Evolutionary conservation across 2,888 invertebrate genomes (phyloP).

Genomic region (Leptopilina myrica): DNA sequence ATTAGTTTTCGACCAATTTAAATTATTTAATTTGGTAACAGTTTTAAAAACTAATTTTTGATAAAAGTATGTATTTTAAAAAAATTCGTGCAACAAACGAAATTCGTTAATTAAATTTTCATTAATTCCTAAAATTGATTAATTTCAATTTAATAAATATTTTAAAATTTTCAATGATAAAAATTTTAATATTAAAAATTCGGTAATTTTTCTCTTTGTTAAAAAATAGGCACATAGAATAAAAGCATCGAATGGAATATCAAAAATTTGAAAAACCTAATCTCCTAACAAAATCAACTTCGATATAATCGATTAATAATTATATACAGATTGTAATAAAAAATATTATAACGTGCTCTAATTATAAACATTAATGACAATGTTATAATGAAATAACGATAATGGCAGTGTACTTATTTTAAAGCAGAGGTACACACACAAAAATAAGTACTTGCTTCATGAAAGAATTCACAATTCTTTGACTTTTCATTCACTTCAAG

Average conservation of each 20-base stretch:
- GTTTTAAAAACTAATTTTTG: too few species aligned
- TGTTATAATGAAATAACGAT: constrained; percentile 27
- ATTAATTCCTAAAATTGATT: too few species aligned
- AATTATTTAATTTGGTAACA: too few species aligned
- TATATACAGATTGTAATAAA: constrained; percentile 14
- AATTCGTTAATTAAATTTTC: too few species aligned
- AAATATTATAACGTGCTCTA: constrained; percentile 36
- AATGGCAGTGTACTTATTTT: constrained; percentile 36
- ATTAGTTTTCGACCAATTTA: too few species aligned
- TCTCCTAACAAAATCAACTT: not conserved
- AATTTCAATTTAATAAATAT: too few species aligned
- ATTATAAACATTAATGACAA: constrained; percentile 20
- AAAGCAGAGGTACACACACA: constrained; percentile 36
- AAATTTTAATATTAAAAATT: too few species aligned
- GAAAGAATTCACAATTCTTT: constrained; percentile 32
- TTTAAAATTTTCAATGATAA: too few species aligned
- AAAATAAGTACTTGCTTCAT: constrained; percentile 35
- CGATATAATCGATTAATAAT: not conserved
- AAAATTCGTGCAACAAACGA: too few species aligned
- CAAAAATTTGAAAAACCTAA: not conserved
- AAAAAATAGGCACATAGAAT: not conserved
- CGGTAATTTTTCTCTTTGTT: not conserved
- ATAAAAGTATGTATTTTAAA: too few species aligned
- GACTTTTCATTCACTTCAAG: not conserved
- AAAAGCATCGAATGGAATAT: not conserved